Base-by-base conservation (phyloP, 1,140 invertebrate genomes). In the Lerema accius region DNA sequence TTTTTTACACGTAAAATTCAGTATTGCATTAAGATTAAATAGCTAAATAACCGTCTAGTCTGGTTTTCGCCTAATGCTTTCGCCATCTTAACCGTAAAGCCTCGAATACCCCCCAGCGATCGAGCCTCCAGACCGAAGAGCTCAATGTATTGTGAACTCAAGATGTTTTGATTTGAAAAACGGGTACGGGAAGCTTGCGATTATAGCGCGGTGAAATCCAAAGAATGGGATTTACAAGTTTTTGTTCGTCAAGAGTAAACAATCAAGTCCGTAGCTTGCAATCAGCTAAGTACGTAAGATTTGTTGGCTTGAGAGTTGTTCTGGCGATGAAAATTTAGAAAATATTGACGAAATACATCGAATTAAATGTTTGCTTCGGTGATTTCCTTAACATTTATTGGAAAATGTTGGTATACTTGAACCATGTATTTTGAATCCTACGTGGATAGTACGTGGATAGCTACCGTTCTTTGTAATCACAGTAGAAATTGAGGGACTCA, bases 161-260 rank as follows among this genome's bases (percentile, higher is more conserved):
- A 81, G 78, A 77, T 81, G 77, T 83, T 80, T 73, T 75, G 77
- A 72, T 77, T 76, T 70, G 58, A 70, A 70, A 72, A 76, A 68
- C 67, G 65, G 60, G 63, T 60, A 59, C 61, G 68, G 51, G 64
- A 69, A 73, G 67, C 63, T 67, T 35, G 55, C 63, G 67, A 71
- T 77, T 80, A 74, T 43, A 45, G 17, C 3, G 15, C 23, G 19
- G 9, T 26, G 13, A 26, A 28, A 49, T 15, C 11, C 23, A 15
- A 49, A 49, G 46, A 49, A 49, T 49, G 19, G 17, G 17, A 15
- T 32, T 32, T 32, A 32, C 9, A 14, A n/a, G 19, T 61, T 50
- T 48, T 45, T 64, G 59, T 55, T 61, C 45, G 48, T 46, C 35
- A 7, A 32, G 28, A 32, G 28, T 7, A 32, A 32, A 3, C 28